phyloP scores from a whole-genome alignment of 2,797 vertebrate species.

The Diplodus sargus region DNA sequence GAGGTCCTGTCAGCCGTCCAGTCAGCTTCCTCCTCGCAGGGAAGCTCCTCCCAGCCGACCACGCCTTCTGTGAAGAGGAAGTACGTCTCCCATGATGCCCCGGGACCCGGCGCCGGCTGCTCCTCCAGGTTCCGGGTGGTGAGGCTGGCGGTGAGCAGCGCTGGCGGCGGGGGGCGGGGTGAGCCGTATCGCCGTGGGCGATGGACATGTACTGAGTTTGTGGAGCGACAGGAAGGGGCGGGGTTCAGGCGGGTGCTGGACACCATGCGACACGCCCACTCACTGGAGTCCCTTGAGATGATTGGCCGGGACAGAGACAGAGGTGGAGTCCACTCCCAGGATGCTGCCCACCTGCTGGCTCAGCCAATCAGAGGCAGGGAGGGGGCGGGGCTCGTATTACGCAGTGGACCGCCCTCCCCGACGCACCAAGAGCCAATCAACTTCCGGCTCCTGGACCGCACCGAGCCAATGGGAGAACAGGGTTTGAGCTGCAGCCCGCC shows the following conservation, averaged over 20 bases:
- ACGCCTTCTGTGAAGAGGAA: constrained; percentile 75
- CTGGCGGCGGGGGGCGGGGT: constrained; percentile 69
- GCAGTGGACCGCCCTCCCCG: constrained; percentile 67
- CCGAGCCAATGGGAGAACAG: background rate
- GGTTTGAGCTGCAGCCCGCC: constrained; percentile 36
- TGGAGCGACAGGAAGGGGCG: constrained; percentile 79
- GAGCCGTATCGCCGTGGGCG: constrained; percentile 87
- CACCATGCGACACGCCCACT: constrained; percentile 86
- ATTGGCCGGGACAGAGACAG: constrained; percentile 68
- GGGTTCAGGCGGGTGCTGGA: constrained; percentile 80
- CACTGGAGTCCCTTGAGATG: constrained; percentile 87
- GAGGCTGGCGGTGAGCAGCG: constrained; percentile 76
- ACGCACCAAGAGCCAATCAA: constrained; percentile 36
- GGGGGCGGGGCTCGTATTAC: constrained; percentile 8
- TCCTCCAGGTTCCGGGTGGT: constrained; percentile 90
- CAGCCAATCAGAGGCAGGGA: constrained; percentile 45
- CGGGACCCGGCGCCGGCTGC: constrained; percentile 32
- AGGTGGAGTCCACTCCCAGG: constrained; percentile 61
- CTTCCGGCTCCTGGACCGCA: constrained; percentile 32
- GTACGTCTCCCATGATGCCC: constrained; percentile 64
- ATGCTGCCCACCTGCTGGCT: constrained; percentile 57
- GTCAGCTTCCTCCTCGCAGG: constrained; percentile 37
- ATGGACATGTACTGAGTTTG: constrained; percentile 89
- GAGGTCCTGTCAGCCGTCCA: constrained; percentile 20
- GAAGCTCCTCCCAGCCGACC: constrained; percentile 80